Evolutionary conservation across 1,140 invertebrate genomes (phyloP), one percentile per base, ranked within the genome.

Genomic region (Saccostrea glomerata): DNA sequence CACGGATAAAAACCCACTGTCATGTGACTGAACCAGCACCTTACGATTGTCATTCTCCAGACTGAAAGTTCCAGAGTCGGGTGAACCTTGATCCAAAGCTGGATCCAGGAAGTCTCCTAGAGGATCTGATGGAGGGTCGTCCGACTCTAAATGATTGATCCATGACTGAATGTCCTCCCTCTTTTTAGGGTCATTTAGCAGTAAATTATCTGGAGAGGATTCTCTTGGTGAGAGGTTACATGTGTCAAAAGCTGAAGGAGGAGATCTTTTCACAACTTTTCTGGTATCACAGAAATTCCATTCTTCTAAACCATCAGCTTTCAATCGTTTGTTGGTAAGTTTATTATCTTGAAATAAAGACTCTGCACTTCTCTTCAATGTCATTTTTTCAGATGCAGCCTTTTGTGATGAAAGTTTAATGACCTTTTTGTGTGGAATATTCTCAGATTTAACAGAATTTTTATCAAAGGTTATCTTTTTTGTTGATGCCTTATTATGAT

Each of bases 111-210:
- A 23, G 25, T 87, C 86, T 40, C 56, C 40, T 0, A 54, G 23
- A 56, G 66, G 77, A 63, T 84, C 82, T 2, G 83, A 55, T 30
- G 60, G 40, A 58, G 77, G 11, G 86, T 84, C 84, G n/a, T 84
- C 58, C 11, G 84, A 84, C 56, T 87, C 86, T 20, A 83, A 40
- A 7, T 86, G 86, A 60, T 90, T 82, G 36, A 90, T 90, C 89
- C 89, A 90, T 36, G 73, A 70, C 58, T 90, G 89, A 40, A 90
- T 90, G 4, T 73, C 73, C 20, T 47, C 54, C 7, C 82, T 17
- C 86, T 90, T 90, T 17, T 90, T 84, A 36, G 84, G 84, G 73
- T 87, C 89, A 56, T 30, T n/a, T 30, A 87, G 23, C 36, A 70
- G 86, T 55, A 55, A 56, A 11, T 63, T 40, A 30, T 30, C 82